Conservation (phyloP, 2,888 invertebrate species). For the Meliscaeva auricollis region DNA sequence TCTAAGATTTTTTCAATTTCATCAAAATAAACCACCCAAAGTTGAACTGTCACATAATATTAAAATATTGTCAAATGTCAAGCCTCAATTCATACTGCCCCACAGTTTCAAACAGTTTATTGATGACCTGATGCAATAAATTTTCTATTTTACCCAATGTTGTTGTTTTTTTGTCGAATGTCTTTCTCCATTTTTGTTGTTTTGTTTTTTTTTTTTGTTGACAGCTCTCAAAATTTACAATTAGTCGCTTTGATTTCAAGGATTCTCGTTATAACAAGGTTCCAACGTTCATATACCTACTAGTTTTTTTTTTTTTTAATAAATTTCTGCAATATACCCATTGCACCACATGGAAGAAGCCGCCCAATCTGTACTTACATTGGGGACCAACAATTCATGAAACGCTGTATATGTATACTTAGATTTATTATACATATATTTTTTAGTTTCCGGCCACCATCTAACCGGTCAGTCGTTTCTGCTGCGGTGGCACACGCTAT, state of each 20-base stretch:
- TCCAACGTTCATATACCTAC: too few relatives aligned
- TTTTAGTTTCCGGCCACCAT: neutral
- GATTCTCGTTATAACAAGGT: constrained; percentile 33
- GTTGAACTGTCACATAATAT: constrained; percentile 21
- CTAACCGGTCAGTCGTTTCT: neutral
- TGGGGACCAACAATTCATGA: neutral
- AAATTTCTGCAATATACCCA: constrained; percentile 27
- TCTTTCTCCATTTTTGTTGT: constrained; percentile 42
- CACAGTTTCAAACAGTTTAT: neutral
- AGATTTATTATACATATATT: neutral
- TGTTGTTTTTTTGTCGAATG: neutral
- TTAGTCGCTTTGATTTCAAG: constrained; percentile 63
- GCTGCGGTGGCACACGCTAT: constrained; percentile 48
- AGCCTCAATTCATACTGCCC: neutral
- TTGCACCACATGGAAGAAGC: constrained; percentile 24
- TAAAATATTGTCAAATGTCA: neutral
- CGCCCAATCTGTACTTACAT: neutral
- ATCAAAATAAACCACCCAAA: too few relatives aligned
- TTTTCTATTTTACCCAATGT: neutral
- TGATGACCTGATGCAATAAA: constrained; percentile 12
- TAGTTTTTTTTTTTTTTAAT: neutral
- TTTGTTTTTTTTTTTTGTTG: constrained; percentile 50
- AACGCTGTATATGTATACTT: constrained; percentile 5
- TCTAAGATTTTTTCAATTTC: too few relatives aligned
- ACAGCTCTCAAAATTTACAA: constrained; percentile 73